Evolutionary conservation across 2,113 vertebrate genomes (phyloP).

Genomic region (Otus sunia): DNA sequence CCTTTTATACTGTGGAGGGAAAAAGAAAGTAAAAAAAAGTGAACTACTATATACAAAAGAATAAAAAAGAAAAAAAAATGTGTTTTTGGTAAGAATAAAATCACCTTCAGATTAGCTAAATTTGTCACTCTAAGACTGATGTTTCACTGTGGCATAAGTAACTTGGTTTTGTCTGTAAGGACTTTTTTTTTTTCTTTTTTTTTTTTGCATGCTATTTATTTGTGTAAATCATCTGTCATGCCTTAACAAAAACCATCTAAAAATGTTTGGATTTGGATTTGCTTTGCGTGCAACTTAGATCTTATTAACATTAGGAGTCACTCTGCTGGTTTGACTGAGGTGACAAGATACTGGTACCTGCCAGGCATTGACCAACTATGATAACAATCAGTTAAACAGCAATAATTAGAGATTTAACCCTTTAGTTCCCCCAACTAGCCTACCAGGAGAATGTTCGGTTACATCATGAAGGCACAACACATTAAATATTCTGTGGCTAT

Average conservation of each 20-base stretch:
- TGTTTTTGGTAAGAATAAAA: conserved; percentile 81
- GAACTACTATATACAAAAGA: conserved; percentile 92
- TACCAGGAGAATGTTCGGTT: conserved; percentile 85
- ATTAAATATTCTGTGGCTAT: conserved; percentile 89
- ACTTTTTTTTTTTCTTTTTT: conserved; percentile 73
- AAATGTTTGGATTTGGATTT: conserved; percentile 76
- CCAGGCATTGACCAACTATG: conserved; percentile 88
- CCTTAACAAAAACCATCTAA: conserved; percentile 84
- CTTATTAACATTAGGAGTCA: conserved; percentile 77
- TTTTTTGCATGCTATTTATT: conserved; percentile 91
- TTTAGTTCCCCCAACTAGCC: conserved; percentile 80
- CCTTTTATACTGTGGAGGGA: conserved; percentile 85
- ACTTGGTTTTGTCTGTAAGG: conserved; percentile 79
- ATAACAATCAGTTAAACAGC: conserved; percentile 84
- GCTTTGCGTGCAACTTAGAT: conserved; percentile 87
- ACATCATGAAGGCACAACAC: conserved; percentile 95
- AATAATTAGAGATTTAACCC: conserved; percentile 80
- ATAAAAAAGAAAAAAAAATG: conserved; percentile 51
- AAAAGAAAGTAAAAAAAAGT: conserved; percentile 79
- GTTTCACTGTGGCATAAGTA: conserved; percentile 82
- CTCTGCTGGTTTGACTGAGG: conserved; percentile 72
- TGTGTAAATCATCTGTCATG: conserved; percentile 92
- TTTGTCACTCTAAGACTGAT: conserved; percentile 71
- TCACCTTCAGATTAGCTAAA: conserved; percentile 76
- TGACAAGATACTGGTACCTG: conserved; percentile 80